A percentile compares a stretch with the other conserved stretches of the same genome.
These are phyloP conservation scores for Eriosoma lanigerum DNA, from an alignment of 1,140 invertebrate genomes.

Conservation along the genomic window DNA sequence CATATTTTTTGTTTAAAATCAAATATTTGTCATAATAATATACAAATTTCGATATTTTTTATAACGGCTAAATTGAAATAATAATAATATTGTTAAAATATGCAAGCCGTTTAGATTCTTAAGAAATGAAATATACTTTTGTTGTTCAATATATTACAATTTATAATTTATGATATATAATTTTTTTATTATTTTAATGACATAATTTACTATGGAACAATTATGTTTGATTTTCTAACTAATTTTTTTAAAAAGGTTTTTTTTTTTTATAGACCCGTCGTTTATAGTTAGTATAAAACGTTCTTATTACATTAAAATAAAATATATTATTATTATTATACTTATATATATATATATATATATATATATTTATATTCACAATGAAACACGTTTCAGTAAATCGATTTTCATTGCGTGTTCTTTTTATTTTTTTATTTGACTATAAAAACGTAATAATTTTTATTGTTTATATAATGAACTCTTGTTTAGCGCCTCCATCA, in stretches of 20 bases:
- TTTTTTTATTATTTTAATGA: constrained; percentile 2
- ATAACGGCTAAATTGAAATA: too few relatives aligned
- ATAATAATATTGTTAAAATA: too few relatives aligned
- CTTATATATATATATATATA: too few relatives aligned
- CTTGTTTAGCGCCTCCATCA: neutral
- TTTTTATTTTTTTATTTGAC: constrained; percentile 46
- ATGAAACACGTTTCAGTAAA: constrained; percentile 41
- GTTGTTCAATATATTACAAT: neutral
- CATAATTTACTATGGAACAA: constrained; percentile 19
- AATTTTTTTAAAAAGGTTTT: constrained; percentile 10
- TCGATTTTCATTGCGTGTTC: constrained; percentile 41
- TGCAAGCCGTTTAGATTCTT: constrained; percentile 21
- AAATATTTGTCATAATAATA: neutral
- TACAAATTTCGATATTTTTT: too few relatives aligned
- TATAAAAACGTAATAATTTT: constrained; percentile 40
- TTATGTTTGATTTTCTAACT: constrained; percentile 24
- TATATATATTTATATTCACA: constrained; percentile 30
- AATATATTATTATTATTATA: too few relatives aligned
- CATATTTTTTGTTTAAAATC: neutral
- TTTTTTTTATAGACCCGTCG: constrained; percentile 31
- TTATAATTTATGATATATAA: too few relatives aligned
- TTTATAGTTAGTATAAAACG: constrained; percentile 40
- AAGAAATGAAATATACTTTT: neutral
- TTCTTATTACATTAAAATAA: constrained; percentile 27
- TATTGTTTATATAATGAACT: constrained; percentile 21